Evolutionary conservation across 2,888 invertebrate species (phyloP).

Genomic region (Lepidocyrtoides sp.): DNA sequence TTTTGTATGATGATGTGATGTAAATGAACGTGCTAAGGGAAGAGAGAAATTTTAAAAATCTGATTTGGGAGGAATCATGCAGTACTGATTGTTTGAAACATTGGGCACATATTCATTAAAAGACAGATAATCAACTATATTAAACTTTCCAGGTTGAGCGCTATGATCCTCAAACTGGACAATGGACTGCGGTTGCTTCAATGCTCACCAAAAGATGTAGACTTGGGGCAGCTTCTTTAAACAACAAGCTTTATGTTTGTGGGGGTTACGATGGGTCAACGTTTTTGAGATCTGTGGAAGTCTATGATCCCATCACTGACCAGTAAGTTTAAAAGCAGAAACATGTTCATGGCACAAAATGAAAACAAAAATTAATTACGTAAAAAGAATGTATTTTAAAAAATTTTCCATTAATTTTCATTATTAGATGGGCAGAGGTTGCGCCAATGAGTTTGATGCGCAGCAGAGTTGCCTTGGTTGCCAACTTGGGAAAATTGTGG

Average conservation of each 20-base stretch:
- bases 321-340: conserved; percentile 87
- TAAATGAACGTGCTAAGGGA: too few species aligned
- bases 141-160: conserved; percentile 90
- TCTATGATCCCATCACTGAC: conserved; percentile 92
- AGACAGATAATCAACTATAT: too few species aligned
- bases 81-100: too few species aligned
- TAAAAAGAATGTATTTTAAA: not conserved
- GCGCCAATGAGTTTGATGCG: conserved; percentile 94
- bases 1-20: too few species aligned
- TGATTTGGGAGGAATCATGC: too few species aligned
- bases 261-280: conserved; percentile 95
- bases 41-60: too few species aligned
- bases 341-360: not conserved
- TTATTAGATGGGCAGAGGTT: conserved; percentile 90
- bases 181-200: conserved; percentile 92
- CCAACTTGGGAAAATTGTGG: conserved; percentile 94
- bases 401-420: too few species aligned
- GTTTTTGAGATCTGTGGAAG: conserved; percentile 94
- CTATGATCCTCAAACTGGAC: conserved; percentile 91
- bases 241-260: conserved; percentile 94
- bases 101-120: too few species aligned
- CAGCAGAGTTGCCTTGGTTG: conserved; percentile 93
- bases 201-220: conserved; percentile 93
- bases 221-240: conserved; percentile 93
- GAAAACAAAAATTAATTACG: not conserved